These are phyloP conservation scores for Kryptopterus vitreolus DNA, from an alignment of 2,797 vertebrate genomes.

Conservation along the genomic window DNA sequence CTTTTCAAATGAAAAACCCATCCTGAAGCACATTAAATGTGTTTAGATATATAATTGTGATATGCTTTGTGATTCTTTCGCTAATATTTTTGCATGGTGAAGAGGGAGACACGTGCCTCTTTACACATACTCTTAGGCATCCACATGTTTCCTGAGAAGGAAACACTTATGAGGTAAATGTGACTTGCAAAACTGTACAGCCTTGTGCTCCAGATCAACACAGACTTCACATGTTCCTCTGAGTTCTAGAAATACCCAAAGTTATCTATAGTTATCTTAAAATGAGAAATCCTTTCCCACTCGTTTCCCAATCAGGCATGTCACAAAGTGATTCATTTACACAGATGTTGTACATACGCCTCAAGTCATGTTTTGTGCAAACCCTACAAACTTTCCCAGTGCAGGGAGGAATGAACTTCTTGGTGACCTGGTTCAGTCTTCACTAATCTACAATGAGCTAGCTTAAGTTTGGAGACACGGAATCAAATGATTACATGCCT, in stretches of 20 bases:
- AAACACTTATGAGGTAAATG: background rate
- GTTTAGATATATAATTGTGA: background rate
- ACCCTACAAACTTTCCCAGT: background rate
- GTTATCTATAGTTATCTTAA: background rate
- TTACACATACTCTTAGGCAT: background rate
- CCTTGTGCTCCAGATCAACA: slow-evolving; percentile 4
- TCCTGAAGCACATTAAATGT: background rate
- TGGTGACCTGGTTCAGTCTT: background rate
- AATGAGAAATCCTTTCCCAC: slow-evolving; percentile 4
- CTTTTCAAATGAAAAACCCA: background rate
- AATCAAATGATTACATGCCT: background rate
- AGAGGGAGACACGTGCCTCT: background rate
- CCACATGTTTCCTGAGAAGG: background rate
- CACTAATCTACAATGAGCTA: background rate
- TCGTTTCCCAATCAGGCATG: background rate
- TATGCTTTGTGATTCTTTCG: background rate
- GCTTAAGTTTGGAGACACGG: background rate
- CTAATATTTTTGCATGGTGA: background rate
- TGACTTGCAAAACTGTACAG: background rate
- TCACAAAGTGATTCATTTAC: background rate
- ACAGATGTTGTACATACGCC: background rate
- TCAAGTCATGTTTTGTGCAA: background rate
- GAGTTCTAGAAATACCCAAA: background rate
- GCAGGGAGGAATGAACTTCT: background rate
- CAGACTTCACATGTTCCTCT: background rate